Percentiles rank a stretch among this genome's conserved stretches.
Conservation (phyloP, 2,888 invertebrate genomes). For the Epistrophella euchroma region DNA sequence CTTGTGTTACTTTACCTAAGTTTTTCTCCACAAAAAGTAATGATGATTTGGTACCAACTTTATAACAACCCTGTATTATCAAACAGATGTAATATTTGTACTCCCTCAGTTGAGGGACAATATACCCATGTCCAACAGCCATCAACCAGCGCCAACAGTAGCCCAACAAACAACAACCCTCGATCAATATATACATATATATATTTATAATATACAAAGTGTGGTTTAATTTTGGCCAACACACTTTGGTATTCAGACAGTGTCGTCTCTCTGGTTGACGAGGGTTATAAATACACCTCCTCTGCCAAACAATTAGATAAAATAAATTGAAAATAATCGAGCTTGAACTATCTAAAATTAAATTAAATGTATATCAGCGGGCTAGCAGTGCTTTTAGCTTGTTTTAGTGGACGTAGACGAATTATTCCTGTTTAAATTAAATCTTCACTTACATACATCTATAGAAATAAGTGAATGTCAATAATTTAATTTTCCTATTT, state of each 20-base stretch:
- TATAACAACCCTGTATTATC: slow-evolving; percentile 9
- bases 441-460: not conserved
- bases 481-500: slow-evolving; percentile 56
- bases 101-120: slow-evolving; percentile 1
- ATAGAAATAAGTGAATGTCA: slow-evolving; percentile 62
- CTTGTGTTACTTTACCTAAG: too few relatives aligned
- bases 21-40: too few relatives aligned
- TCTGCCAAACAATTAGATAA: slow-evolving; percentile 73
- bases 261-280: slow-evolving; percentile 60
- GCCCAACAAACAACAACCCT: slow-evolving; percentile 23
- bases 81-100: slow-evolving; percentile 26
- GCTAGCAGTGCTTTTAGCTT: slow-evolving; percentile 7
- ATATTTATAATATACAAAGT: slow-evolving; percentile 50
- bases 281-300: slow-evolving; percentile 64
- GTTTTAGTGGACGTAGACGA: not conserved
- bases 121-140: not conserved
- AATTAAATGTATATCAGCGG: slow-evolving; percentile 48
- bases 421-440: slow-evolving; percentile 7
- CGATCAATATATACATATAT: slow-evolving; percentile 33
- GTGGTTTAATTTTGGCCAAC: slow-evolving; percentile 68
- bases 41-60: too few relatives aligned
- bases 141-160: not conserved
- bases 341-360: slow-evolving; percentile 71
- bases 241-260: slow-evolving; percentile 74
- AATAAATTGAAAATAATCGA: slow-evolving; percentile 75